These are phyloP conservation scores for Galemys pyrenaicus DNA, from an alignment of 2,113 vertebrate species.

Conservation along the genomic window DNA sequence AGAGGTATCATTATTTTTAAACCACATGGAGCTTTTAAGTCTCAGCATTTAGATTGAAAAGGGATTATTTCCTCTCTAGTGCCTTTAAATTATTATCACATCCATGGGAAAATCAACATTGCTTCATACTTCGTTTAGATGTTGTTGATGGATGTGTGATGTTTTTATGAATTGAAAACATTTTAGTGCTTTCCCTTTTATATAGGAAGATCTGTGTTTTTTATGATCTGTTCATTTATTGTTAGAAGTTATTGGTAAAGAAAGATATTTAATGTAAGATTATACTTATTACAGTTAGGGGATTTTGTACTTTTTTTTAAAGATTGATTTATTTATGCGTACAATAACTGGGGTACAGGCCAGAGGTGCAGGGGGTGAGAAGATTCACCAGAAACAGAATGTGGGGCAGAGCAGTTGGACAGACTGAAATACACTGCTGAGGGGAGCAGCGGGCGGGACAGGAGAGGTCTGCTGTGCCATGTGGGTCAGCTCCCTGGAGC, in stretches of 20 bases:
- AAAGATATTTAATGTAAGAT: neutral
- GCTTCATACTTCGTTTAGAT: neutral
- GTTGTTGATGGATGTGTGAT: neutral
- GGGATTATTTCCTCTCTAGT: neutral
- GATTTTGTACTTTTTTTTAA: too few relatives aligned
- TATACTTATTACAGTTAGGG: neutral
- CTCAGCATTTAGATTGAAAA: neutral
- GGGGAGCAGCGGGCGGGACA: too few relatives aligned
- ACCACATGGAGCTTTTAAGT: neutral
- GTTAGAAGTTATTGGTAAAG: neutral
- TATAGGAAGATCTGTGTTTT: neutral
- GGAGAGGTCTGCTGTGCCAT: too few relatives aligned
- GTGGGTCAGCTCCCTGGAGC: too few relatives aligned
- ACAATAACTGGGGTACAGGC: too few relatives aligned
- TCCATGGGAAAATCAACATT: neutral
- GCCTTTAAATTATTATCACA: neutral
- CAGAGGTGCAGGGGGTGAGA: too few relatives aligned
- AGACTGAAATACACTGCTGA: too few relatives aligned
- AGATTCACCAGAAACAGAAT: too few relatives aligned
- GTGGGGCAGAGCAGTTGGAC: too few relatives aligned
- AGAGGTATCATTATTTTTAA: slow-evolving; percentile 1
- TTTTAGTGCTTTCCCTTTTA: neutral
- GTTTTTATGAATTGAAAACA: neutral
- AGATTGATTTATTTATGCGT: too few relatives aligned
- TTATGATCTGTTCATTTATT: neutral